These are phyloP conservation scores for Heterotilapia buettikoferi DNA, from an alignment of 2,113 vertebrate species.

Conservation along the genomic window DNA sequence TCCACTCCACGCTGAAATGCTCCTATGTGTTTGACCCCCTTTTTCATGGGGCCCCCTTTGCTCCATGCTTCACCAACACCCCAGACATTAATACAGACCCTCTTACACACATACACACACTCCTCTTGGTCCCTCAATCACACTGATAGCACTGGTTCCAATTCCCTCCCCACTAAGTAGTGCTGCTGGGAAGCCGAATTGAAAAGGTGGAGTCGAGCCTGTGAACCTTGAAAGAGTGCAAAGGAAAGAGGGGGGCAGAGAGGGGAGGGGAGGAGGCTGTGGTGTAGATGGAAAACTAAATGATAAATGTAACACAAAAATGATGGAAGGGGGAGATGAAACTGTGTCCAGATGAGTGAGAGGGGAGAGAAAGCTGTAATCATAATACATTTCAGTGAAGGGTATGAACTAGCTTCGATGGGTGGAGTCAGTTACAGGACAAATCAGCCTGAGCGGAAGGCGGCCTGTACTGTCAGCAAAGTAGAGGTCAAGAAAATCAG, in stretches of 20 bases:
- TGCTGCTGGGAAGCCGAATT: slow-evolving; percentile 70
- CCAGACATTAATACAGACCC: slow-evolving; percentile 51
- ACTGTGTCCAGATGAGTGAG: background rate
- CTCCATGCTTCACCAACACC: slow-evolving; percentile 65
- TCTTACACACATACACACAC: slow-evolving; percentile 25
- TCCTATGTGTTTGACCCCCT: slow-evolving; percentile 57
- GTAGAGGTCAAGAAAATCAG: background rate
- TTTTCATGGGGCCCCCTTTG: slow-evolving; percentile 50
- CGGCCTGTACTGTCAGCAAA: background rate
- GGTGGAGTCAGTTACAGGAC: background rate
- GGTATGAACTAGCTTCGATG: background rate
- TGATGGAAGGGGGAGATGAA: background rate
- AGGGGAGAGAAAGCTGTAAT: background rate
- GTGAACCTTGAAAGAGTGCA: slow-evolving; percentile 72
- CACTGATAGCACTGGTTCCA: slow-evolving; percentile 76
- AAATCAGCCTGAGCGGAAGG: background rate
- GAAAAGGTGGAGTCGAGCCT: slow-evolving; percentile 73
- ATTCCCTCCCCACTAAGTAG: slow-evolving; percentile 76
- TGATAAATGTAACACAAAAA: slow-evolving; percentile 27
- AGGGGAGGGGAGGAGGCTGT: background rate
- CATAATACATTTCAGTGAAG: background rate
- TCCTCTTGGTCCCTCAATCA: slow-evolving; percentile 66
- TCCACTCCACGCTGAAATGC: slow-evolving; percentile 52
- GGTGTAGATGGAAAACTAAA: slow-evolving; percentile 27
- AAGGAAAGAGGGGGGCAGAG: slow-evolving; percentile 3